phyloP scores from a whole-genome alignment of 2,888 invertebrate genomes.

The Caradrina clavipalpis region DNA sequence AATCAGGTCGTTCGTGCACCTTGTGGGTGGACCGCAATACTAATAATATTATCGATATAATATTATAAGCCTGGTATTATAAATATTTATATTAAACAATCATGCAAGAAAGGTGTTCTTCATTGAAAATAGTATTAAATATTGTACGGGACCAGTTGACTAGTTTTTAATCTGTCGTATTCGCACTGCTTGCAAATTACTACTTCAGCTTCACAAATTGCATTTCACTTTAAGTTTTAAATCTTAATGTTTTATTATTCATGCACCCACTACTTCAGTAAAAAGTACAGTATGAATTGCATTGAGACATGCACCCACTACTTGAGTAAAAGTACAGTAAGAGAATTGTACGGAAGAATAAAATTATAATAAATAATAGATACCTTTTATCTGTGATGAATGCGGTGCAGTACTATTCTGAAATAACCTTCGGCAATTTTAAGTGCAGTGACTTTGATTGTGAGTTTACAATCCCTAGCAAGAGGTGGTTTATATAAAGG shows the following conservation, averaged over 20 bases:
- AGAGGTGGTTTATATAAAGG: too few relatives aligned
- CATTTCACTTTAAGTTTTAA: slow-evolving; percentile 7
- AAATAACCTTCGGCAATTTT: too few relatives aligned
- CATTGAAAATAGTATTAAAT: too few relatives aligned
- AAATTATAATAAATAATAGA: slow-evolving; percentile 1
- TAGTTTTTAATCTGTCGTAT: background rate
- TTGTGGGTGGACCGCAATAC: too few relatives aligned
- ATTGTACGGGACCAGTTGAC: background rate
- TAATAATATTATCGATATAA: too few relatives aligned
- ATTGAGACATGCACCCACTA: background rate
- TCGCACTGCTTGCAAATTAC: background rate
- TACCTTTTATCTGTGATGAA: background rate
- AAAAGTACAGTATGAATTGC: slow-evolving; percentile 22
- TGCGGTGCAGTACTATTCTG: background rate
- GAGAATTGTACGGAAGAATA: slow-evolving; percentile 9
- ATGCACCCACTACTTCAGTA: background rate
- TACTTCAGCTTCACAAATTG: background rate
- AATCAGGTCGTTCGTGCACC: too few relatives aligned
- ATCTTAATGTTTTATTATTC: slow-evolving; percentile 24
- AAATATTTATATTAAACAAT: too few relatives aligned
- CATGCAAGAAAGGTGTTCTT: too few relatives aligned
- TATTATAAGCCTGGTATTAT: too few relatives aligned
- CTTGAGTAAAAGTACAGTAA: slow-evolving; percentile 3
- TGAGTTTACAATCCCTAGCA: too few relatives aligned
- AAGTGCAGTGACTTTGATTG: too few relatives aligned